Evolutionary conservation across 2,113 vertebrate genomes (phyloP), one percentile per base, ranked within the genome.

Genomic region (Chitala chitala): DNA sequence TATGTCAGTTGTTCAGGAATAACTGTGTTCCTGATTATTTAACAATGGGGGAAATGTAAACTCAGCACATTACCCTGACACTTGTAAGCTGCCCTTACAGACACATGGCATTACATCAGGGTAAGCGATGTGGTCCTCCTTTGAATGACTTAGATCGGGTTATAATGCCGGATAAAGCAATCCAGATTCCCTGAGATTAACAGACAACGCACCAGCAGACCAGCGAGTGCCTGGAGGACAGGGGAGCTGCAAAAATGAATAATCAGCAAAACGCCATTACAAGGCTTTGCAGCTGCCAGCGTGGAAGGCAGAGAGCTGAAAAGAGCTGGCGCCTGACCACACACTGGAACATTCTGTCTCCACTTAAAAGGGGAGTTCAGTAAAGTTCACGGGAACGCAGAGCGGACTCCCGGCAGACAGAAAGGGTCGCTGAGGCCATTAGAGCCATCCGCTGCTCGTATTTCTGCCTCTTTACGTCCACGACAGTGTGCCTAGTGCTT

Each of bases 291-390:
- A 40, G 48, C 51, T 26, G n/a, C 53, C 13, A 24, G 38, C 70
- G n/a, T 20, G 12, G 40, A 44, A 31, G 54, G 53, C 70, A 7
- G 22, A 26, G 70, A 15, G 22, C 31, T 44, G 38, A 46, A 58
- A 72, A 56, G 36, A 13, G 7, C 22, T 33, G 56, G 20, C 15
- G 10, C 17, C 10, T 13, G 48, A 15, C 33, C 53, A 64, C 42
- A 38, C 3, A 36, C 46, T 65, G 31, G 72, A 65, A 74, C 59
- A 74, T 9, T 74, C 44, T 74, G 59, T 66, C 29, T 74, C 48
- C 33, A 54, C 61, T 29, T 22, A 24, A 65, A 29, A 40, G 46
- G 8, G 44, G 17, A 31, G 55, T 48, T 61, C 71, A 51, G 40
- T 29, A 42, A 12, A 38, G 61, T 74, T 44, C n/a, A 53, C 24